Conservation (phyloP, 2,113 vertebrate genomes). For the Limnothrissa miodon region DNA sequence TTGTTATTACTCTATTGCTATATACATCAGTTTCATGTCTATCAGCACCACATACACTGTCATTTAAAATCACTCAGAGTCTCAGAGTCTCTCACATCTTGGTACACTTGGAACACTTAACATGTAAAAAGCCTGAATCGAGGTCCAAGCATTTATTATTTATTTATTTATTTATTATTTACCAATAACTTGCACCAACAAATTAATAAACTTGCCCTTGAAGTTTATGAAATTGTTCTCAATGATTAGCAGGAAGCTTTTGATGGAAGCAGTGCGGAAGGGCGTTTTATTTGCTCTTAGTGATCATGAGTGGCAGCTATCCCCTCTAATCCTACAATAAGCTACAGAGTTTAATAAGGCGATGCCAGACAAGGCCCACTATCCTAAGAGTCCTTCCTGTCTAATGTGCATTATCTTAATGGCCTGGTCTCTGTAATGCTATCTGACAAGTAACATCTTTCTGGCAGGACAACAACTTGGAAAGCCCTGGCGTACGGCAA, state of each 20-base stretch:
- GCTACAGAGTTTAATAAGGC: background rate
- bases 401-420: slow-evolving; percentile 56
- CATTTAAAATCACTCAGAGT: background rate
- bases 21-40: background rate
- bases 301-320: slow-evolving; percentile 27
- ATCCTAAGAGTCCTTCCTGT: slow-evolving; percentile 33
- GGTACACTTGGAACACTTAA: background rate
- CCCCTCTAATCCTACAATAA: background rate
- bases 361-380: slow-evolving; percentile 31
- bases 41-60: background rate
- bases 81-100: background rate
- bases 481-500: slow-evolving; percentile 18
- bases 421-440: slow-evolving; percentile 44
- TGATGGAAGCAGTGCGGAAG: background rate
- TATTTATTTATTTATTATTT: background rate
- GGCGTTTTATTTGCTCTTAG: background rate
- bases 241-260: background rate
- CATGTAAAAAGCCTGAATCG: background rate
- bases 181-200: background rate
- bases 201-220: background rate
- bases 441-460: slow-evolving; percentile 53
- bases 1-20: background rate
- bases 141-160: background rate
- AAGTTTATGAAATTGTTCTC: background rate
- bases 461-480: slow-evolving; percentile 50